Evolutionary conservation across 2,888 invertebrate species (phyloP).

Genomic region (Drosophila prostipennis): DNA sequence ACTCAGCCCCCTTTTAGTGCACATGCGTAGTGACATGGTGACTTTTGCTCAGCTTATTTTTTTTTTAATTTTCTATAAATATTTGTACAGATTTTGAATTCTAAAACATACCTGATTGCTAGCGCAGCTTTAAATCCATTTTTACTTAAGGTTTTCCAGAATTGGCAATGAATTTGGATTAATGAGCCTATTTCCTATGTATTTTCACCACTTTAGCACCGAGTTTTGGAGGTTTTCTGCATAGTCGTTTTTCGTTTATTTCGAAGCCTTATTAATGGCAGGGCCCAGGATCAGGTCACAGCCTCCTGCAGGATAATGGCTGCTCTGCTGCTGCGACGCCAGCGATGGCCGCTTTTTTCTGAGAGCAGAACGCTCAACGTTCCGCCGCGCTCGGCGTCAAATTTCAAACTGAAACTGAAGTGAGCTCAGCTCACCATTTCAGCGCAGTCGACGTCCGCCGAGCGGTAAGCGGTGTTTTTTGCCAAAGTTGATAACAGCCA

Average conservation of each 20-base stretch:
- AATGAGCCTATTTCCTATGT: not conserved
- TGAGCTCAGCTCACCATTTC: constrained; percentile 53
- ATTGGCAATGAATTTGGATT: not conserved
- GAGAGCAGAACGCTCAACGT: constrained; percentile 46
- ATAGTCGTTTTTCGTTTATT: not conserved
- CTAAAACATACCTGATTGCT: constrained; percentile 22
- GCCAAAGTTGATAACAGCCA: constrained; percentile 78
- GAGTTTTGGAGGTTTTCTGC: not conserved
- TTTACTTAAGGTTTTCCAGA: no score
- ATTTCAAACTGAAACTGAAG: constrained; percentile 69
- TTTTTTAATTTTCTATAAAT: not conserved
- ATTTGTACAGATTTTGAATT: constrained; percentile 4
- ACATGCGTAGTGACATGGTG: constrained; percentile 64
- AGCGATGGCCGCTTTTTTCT: constrained; percentile 48
- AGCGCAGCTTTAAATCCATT: constrained; percentile 24
- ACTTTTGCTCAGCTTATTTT: constrained; percentile 32
- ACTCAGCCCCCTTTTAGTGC: constrained; percentile 37
- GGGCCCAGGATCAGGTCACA: constrained; percentile 24
- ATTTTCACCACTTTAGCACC: constrained; percentile 29
- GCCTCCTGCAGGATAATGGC: constrained; percentile 49
- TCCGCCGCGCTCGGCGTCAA: constrained; percentile 74
- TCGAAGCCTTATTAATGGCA: constrained; percentile 26
- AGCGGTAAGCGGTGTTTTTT: constrained; percentile 56
- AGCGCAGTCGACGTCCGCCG: constrained; percentile 19
- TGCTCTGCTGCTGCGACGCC: constrained; percentile 25